These are phyloP conservation scores for Beris chalybata DNA, from an alignment of 2,888 invertebrate species.

Conservation along the genomic window DNA sequence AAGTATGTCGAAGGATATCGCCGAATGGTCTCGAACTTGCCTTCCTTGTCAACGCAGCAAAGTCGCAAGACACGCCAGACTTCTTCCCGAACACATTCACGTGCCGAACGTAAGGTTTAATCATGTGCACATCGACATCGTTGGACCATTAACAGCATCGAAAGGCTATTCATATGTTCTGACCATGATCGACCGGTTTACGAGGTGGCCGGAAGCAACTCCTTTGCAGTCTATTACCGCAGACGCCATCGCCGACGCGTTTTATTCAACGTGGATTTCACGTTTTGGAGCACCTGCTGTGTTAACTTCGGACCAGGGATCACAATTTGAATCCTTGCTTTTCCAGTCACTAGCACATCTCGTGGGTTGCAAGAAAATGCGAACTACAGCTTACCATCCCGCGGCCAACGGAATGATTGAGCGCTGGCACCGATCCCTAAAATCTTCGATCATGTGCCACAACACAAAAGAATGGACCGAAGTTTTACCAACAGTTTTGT, in stretches of 20 bases:
- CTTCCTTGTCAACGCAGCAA: conserved; percentile 13
- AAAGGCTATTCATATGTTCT: conserved; percentile 46
- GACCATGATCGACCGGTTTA: conserved; percentile 44
- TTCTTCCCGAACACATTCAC: background rate
- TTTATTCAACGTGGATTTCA: conserved; percentile 52
- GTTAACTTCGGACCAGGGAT: conserved; percentile 52
- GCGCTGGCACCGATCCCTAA: conserved; percentile 51
- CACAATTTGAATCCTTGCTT: conserved; percentile 49
- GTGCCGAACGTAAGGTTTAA: conserved; percentile 39
- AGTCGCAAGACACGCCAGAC: conserved; percentile 1
- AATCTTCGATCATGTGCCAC: conserved; percentile 36
- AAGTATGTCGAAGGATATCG: conserved; percentile 27
- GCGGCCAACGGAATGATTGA: conserved; percentile 53
- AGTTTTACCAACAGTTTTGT: background rate
- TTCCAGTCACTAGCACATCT: conserved; percentile 44
- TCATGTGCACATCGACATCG: conserved; percentile 54
- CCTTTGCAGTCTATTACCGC: conserved; percentile 42
- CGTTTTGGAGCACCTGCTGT: conserved; percentile 52
- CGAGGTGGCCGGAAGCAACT: conserved; percentile 43
- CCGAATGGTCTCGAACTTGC: background rate
- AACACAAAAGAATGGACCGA: conserved; percentile 2
- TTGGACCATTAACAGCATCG: conserved; percentile 50
- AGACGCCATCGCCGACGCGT: conserved; percentile 44
- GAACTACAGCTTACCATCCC: conserved; percentile 49
- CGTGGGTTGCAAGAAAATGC: conserved; percentile 43